Percentiles rank a stretch among this genome's conserved stretches.
These are phyloP conservation scores for Eupsilia transversa DNA, from an alignment of 2,888 invertebrate species.

Conservation along the genomic window DNA sequence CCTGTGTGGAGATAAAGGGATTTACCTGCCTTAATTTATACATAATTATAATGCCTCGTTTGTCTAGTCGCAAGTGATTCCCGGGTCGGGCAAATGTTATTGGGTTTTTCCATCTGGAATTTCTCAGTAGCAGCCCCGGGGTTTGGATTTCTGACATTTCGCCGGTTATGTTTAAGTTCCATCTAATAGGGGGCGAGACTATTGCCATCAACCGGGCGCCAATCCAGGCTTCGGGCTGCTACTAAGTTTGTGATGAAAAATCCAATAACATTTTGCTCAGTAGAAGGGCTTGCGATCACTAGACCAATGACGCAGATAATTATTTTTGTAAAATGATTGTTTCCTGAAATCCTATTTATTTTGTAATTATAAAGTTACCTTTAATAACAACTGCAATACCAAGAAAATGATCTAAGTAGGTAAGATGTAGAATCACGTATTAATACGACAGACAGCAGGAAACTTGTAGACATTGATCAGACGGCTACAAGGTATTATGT, in stretches of 20 bases:
- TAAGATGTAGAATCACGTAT: constrained; percentile 10
- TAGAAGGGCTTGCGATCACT: too few species aligned
- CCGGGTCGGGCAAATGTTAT: too few species aligned
- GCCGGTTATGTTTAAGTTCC: too few species aligned
- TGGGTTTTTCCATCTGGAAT: background rate
- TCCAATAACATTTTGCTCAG: too few species aligned
- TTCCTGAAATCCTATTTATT: background rate
- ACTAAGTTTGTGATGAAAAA: too few species aligned
- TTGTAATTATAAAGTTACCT: background rate
- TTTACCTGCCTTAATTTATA: background rate
- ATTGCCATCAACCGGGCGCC: too few species aligned
- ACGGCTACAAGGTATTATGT: constrained; percentile 36
- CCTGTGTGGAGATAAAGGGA: background rate
- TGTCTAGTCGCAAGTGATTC: too few species aligned
- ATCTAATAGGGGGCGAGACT: too few species aligned
- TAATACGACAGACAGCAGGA: constrained; percentile 16
- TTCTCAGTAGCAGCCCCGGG: background rate
- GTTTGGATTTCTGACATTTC: too few species aligned
- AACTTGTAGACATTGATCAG: constrained; percentile 23
- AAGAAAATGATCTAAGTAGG: background rate
- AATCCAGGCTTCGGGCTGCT: too few species aligned
- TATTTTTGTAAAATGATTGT: too few species aligned
- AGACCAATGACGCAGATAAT: too few species aligned
- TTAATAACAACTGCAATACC: background rate
- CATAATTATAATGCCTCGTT: background rate